Evolutionary conservation across 2,888 invertebrate species (phyloP), one percentile per base, ranked within the genome.

Genomic region (Laothoe populi): DNA sequence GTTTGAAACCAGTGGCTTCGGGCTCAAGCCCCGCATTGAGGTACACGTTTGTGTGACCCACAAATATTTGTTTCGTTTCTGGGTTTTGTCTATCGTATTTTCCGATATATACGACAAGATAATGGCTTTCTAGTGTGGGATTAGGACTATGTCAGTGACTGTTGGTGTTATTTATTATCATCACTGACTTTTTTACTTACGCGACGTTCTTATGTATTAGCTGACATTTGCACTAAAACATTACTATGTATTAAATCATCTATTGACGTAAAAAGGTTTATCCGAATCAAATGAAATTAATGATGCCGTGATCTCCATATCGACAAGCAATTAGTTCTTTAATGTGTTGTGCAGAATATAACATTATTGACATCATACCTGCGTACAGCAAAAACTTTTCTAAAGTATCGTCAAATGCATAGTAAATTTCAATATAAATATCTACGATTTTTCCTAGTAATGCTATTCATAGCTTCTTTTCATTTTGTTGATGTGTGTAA

Each of bases 271-370:
- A 4, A 53, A 16, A 2, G 31, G 53, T 10, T 53, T 35, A 53
- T 53, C 53, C 53, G 16, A 16, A 16, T 31, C 3, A 16, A 19
- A 53, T 53, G 31, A 35, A 35, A 53, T 10, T 53, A 53, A 53
- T 53, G 53, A 53, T 53, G 53, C 53, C 35, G 35, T 53, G 53
- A 53, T 35, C 53, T 31, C 16, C 49, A 53, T 53, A 53, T 53
- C 49, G 49, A 10, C 16, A 4, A 19, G 31, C 35, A 53, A 53
- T 53, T 53, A 53, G 35, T 48, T 24, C 53, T 35, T n/a, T 16
- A n/a, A 53, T 53, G 19, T 44, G 8, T 19, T 19, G 35, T 53
- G 19, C 16, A 49, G 19, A 53, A 31, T 31, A 10, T 31, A n/a
- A 24, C 21, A 11, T 16, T 31, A 53, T 53, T 53, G 53, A 61